phyloP scores from a whole-genome alignment of 2,888 invertebrate species.

The Hirtodrosophila alboralis region DNA sequence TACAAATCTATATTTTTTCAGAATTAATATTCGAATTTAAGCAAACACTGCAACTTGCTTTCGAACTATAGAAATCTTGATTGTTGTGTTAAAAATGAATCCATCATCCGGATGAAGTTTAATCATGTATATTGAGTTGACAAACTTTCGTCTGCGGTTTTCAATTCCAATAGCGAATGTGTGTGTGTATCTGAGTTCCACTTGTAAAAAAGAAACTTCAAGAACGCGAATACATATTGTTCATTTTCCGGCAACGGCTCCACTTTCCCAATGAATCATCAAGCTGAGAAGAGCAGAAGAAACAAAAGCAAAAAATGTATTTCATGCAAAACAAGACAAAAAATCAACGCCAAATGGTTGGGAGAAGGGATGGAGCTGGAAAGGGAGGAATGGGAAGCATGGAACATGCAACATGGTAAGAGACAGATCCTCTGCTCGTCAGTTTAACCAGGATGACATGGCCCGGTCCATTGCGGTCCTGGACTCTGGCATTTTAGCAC shows the following conservation, averaged over 20 bases:
- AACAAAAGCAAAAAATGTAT: slow-evolving; percentile 25
- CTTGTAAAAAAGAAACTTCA: slow-evolving; percentile 15
- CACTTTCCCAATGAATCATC: slow-evolving; percentile 76
- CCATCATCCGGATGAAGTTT: slow-evolving; percentile 58
- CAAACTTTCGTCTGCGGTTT: slow-evolving; percentile 45
- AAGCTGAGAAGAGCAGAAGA: slow-evolving; percentile 49
- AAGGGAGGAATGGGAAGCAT: neutral
- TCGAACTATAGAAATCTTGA: slow-evolving; percentile 12
- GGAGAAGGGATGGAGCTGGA: neutral
- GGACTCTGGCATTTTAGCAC: slow-evolving; percentile 81
- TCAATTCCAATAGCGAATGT: slow-evolving; percentile 19
- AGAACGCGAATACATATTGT: slow-evolving; percentile 45
- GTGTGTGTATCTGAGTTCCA: slow-evolving; percentile 23
- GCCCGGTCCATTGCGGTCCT: slow-evolving; percentile 82
- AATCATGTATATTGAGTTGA: slow-evolving; percentile 63
- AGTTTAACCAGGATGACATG: slow-evolving; percentile 84
- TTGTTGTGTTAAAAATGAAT: slow-evolving; percentile 23
- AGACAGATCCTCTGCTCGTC: slow-evolving; percentile 74
- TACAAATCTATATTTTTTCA: too few species aligned
- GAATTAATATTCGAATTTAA: neutral
- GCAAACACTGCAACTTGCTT: too few species aligned
- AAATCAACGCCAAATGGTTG: slow-evolving; percentile 25
- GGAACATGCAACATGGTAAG: neutral
- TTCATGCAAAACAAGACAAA: slow-evolving; percentile 25
- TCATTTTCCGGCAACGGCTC: slow-evolving; percentile 57